phyloP scores from a whole-genome alignment of 2,888 invertebrate species.

The Mimas tiliae region DNA sequence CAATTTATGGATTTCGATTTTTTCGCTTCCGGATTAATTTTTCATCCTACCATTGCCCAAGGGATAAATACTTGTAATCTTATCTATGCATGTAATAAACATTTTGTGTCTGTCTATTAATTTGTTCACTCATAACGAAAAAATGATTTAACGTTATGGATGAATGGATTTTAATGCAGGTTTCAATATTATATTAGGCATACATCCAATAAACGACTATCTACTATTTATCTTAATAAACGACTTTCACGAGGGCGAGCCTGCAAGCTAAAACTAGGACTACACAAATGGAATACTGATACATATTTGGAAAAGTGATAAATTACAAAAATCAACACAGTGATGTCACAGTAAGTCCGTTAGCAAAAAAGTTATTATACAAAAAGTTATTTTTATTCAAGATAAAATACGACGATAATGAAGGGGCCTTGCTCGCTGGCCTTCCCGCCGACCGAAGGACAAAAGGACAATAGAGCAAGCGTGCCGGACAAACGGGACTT shows the following conservation, averaged over 20 bases:
- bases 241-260: too few relatives aligned
- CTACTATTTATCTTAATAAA: too few relatives aligned
- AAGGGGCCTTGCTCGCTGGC: constrained; percentile 53
- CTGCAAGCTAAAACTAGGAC: too few relatives aligned
- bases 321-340: not conserved
- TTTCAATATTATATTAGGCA: too few relatives aligned
- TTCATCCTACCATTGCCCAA: constrained; percentile 8
- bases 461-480: constrained; percentile 63
- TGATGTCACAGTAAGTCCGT: constrained; percentile 2
- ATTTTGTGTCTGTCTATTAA: too few relatives aligned
- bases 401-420: constrained; percentile 42
- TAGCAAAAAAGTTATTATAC: constrained; percentile 30
- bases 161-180: too few relatives aligned
- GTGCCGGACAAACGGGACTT: constrained; percentile 61
- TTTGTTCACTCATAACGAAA: too few relatives aligned
- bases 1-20: constrained; percentile 74
- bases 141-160: too few relatives aligned
- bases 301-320: not conserved
- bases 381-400: constrained; percentile 30
- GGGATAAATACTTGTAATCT: not conserved
- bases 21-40: constrained; percentile 66
- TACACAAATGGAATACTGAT: too few relatives aligned
- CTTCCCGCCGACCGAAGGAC: constrained; percentile 69
- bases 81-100: too few relatives aligned
- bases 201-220: too few relatives aligned